A percentile compares a stretch with the other conserved stretches of the same genome.
These are phyloP conservation scores for Malurus splendens DNA, from an alignment of 2,797 vertebrate genomes.

Conservation along the genomic window DNA sequence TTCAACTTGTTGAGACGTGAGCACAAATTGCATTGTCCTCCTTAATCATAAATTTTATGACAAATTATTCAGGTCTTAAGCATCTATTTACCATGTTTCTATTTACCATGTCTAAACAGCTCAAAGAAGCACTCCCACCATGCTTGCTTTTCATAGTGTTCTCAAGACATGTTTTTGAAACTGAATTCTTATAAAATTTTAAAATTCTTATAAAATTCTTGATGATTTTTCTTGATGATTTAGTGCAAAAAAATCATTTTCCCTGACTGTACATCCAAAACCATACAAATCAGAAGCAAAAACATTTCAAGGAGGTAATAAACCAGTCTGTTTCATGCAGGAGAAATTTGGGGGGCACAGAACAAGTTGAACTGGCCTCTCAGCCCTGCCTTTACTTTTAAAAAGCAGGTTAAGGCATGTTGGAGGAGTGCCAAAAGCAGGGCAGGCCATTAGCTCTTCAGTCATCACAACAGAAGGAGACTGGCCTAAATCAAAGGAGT, in stretches of 20 bases:
- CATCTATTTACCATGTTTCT: background rate
- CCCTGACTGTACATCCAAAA: background rate
- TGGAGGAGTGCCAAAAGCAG: conserved; percentile 11
- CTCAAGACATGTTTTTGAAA: background rate
- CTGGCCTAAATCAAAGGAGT: conserved; percentile 8
- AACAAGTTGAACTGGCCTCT: background rate
- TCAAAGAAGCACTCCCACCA: background rate
- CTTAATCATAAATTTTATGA: background rate
- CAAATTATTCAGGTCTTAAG: background rate
- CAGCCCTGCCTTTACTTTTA: background rate
- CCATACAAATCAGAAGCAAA: background rate
- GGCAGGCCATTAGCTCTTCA: background rate
- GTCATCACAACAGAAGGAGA: conserved; percentile 4
- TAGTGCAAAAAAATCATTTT: background rate
- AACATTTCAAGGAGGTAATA: background rate
- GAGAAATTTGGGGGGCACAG: background rate
- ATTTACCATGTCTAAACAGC: background rate
- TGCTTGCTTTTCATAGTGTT: background rate
- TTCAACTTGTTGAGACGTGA: background rate
- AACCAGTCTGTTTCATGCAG: background rate
- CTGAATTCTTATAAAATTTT: background rate
- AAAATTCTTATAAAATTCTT: no score
- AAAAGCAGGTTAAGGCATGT: background rate
- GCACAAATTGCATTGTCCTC: background rate
- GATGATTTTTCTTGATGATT: background rate